Base-by-base conservation (phyloP, 2,888 invertebrate genomes). In the Panzeria rudis region DNA sequence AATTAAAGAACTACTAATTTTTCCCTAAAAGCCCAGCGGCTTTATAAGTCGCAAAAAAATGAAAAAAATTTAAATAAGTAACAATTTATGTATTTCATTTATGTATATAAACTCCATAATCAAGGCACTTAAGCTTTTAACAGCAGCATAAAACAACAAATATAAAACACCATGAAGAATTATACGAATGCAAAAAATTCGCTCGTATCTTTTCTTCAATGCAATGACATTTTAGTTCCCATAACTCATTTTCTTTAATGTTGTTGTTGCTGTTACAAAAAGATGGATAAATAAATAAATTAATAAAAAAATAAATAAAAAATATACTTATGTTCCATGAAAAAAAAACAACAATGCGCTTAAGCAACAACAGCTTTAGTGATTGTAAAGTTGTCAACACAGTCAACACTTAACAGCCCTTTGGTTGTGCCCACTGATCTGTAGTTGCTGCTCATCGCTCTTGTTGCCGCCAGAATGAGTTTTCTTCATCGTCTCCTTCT, bases 341-440 rank as follows among this genome's bases (percentile, higher is more conserved):
- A 41, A 62, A 38, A 13, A 7, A 52, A 7, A 52, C 29, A n/a
- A 41, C 32, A 62, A 71, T 52, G 61, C 17, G 44, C 47, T 66
- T 77, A 61, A 54, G 23, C 69, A 69, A 50, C 44, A 81, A 59
- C 23, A 47, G 17, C 61, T 44, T 56, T 8, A 71, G 52, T 59
- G 71, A 32, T 52, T 84, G 66, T 77, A 77, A 77, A 71, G 71
- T 80, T 84, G 80, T 72, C 84, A 77, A 71, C 84, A 77, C 76
- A 52, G 38, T n/a, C 13, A 32, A 72, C 44, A 73, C 35, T 11
- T 23, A 73, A 73, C 20, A 72, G 11, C 35, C 32, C 61, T 73
- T 73, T 61, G 11, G 20, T 61, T 73, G 20, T 29, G 72, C 47
- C 47, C 38, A 44, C 72, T 61, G 61, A 50, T n/a, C 69, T 44